Conservation (phyloP, 2,888 invertebrate species). For the Phalangium opilio region DNA sequence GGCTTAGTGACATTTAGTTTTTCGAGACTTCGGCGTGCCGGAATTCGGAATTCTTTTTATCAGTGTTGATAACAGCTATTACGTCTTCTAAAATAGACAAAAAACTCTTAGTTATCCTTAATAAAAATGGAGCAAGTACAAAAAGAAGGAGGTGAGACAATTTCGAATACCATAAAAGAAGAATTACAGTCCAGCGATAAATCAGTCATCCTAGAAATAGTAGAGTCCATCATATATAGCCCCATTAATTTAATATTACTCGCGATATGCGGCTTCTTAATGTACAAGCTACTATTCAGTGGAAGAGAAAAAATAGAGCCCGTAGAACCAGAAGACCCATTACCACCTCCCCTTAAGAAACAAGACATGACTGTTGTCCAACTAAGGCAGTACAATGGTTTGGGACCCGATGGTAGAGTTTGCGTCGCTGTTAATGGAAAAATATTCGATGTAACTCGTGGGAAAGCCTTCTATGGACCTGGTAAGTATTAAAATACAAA, state of each 20-base stretch:
- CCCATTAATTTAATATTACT: constrained; percentile 14
- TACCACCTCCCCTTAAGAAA: constrained; percentile 25
- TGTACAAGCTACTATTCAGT: constrained; percentile 12
- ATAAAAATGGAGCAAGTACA: too few species aligned
- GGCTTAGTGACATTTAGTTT: too few species aligned
- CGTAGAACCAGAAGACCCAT: constrained; percentile 5
- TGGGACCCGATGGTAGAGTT: constrained; percentile 63
- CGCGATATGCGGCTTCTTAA: constrained; percentile 7
- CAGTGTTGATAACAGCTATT: too few species aligned
- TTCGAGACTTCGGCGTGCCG: too few species aligned
- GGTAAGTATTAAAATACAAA: constrained; percentile 43
- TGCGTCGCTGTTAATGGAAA: constrained; percentile 84
- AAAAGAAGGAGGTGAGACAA: too few species aligned
- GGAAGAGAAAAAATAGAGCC: constrained; percentile 3
- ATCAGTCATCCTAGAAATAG: too few species aligned
- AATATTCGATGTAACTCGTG: constrained; percentile 85
- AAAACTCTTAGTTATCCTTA: too few species aligned
- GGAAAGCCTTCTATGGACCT: constrained; percentile 82
- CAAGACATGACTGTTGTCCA: constrained; percentile 81
- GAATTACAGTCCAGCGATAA: too few species aligned
- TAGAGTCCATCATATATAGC: constrained; percentile 7
- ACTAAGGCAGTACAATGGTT: constrained; percentile 70
- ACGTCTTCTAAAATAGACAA: too few species aligned
- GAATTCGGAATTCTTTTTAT: too few species aligned
- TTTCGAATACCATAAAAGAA: too few species aligned